Conservation (phyloP, 2,113 vertebrate species). For the Cyphomyrus plagiostoma region DNA sequence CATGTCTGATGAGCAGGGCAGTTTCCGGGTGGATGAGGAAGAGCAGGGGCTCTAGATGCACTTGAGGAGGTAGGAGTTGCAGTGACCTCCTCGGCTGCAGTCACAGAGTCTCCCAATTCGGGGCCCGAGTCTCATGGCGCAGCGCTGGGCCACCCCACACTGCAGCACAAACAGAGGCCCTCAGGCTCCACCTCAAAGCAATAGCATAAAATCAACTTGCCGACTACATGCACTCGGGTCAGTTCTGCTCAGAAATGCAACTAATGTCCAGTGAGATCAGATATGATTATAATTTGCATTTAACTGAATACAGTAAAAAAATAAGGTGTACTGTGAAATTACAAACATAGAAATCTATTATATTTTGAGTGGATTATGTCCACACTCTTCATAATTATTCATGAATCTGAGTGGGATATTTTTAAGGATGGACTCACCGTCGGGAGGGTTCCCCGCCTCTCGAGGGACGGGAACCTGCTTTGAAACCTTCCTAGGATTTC, state of each 20-base stretch:
- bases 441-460: conserved; percentile 60
- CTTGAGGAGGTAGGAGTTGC: conserved; percentile 70
- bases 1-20: not conserved
- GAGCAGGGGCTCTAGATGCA: conserved; percentile 52
- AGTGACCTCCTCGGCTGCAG: conserved; percentile 59
- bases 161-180: conserved; percentile 15
- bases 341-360: not conserved
- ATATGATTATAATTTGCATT: not conserved
- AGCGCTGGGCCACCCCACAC: conserved; percentile 61
- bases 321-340: not conserved
- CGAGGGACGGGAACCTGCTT: conserved; percentile 35
- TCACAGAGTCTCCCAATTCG: conserved; percentile 71
- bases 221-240: not conserved
- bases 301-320: not conserved
- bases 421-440: conserved; percentile 40
- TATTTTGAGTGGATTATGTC: not conserved
- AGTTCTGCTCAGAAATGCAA: not conserved
- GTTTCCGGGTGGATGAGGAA: not conserved
- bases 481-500: conserved; percentile 53
- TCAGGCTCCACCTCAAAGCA: not conserved
- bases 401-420: not conserved
- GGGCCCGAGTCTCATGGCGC: conserved; percentile 64
- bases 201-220: not conserved
- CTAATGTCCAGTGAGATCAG: not conserved
- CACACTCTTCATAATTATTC: not conserved